Conservation (phyloP, 53 echinoderm and acorn worm species). For the Hippasteria phrygiana region DNA sequence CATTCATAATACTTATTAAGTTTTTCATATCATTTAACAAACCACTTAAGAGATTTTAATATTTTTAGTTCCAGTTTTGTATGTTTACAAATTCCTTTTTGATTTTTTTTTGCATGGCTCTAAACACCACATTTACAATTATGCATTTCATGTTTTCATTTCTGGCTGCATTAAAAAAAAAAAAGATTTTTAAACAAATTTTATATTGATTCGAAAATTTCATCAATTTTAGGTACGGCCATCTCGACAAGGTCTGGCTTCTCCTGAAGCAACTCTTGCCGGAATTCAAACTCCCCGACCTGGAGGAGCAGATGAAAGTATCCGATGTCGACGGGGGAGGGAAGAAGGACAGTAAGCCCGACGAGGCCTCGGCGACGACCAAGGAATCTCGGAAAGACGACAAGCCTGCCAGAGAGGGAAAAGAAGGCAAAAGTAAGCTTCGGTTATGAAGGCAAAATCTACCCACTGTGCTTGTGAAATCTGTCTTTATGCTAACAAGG, state of each 20-base stretch:
- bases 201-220: too few relatives aligned
- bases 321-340: constrained; percentile 44
- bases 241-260: constrained; percentile 92
- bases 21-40: too few relatives aligned
- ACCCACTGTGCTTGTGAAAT: neutral
- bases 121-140: too few relatives aligned
- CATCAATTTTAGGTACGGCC: constrained; percentile 99
- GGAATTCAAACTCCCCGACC: constrained; percentile 92
- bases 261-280: constrained; percentile 86
- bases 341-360: constrained; percentile 78
- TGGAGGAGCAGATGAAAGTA: constrained; percentile 44
- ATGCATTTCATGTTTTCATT: too few relatives aligned
- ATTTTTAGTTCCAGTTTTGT: too few relatives aligned
- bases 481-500: neutral
- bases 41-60: too few relatives aligned
- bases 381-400: constrained; percentile 84
- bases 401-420: constrained; percentile 75
- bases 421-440: constrained; percentile 81
- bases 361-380: constrained; percentile 72
- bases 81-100: too few relatives aligned
- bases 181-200: too few relatives aligned
- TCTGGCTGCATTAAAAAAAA: too few relatives aligned
- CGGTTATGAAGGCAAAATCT: neutral
- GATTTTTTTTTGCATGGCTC: too few relatives aligned
- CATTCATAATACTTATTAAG: too few relatives aligned